Base-by-base conservation (phyloP, 2,797 vertebrate species). In the Myotis pilosus region DNA sequence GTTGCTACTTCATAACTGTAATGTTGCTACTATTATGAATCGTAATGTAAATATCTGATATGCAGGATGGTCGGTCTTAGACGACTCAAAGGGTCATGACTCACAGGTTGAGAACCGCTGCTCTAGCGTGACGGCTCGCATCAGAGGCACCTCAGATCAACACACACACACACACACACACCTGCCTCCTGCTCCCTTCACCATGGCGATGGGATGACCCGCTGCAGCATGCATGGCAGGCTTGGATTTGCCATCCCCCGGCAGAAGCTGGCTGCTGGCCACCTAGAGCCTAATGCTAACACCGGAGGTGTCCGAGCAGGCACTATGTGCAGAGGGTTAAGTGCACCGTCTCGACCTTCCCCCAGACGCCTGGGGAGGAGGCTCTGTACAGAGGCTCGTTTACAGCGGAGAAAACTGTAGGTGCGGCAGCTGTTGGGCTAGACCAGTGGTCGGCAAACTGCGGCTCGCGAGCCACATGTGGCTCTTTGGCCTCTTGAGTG, bases 321-420 rank as follows among this genome's bases (percentile, higher is more conserved):
- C n/a, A 10, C 47, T 0, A 0, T 7, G 55, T 8, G 49, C 51
- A 2, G 66, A 7, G 0, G 11, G 23, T 0, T 0, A 22, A 19
- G 19, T 0, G 9, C 7, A 20, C 8, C 0, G 2, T 17, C 83
- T 66, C 78, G 2, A 4, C 4, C 33, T 4, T 5, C 51, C 55
- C 19, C 72, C 12, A 2, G 22, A 1, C 23, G 6, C 23, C 23
- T 33, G 10, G 8, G 30, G 30, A 30, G 33, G n/a, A 19, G 47
- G 36, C 2, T 41, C 49, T 36, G 30, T 2, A 13, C 6, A 0
- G 57, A 79, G 8, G 41, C 76, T 33, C 55, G 9, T 20, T 2
- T 25, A 69, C 64, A 44, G 68, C 53, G 19, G 28, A 80, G 76
- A 25, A 74, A 23, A 49, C 11, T 8, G 33, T 5, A 79, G 41